Conservation (phyloP, 2,797 vertebrate species). For the Carduelis carduelis region DNA sequence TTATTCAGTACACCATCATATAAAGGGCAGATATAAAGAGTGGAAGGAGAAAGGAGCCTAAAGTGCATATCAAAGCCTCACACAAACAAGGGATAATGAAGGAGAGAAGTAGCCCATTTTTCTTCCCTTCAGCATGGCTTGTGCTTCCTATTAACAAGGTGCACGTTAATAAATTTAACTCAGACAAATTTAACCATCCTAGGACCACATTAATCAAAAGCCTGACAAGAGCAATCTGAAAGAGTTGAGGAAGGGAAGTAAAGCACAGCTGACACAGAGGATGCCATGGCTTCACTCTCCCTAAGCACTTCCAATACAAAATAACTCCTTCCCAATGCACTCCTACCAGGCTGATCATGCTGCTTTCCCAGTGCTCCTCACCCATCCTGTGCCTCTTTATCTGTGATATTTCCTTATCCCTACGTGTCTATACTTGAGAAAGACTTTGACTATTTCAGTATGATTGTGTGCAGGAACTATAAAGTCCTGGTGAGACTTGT, state of each 20-base stretch:
- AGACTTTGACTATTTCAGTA: background rate
- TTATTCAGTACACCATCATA: background rate
- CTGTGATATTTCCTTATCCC: background rate
- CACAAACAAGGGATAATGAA: slow-evolving; percentile 6
- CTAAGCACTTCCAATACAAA: background rate
- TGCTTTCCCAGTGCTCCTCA: background rate
- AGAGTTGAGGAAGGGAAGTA: background rate
- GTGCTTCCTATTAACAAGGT: slow-evolving; percentile 1
- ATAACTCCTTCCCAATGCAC: background rate
- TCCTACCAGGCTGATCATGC: background rate
- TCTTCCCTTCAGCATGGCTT: slow-evolving; percentile 22
- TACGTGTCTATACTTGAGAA: background rate
- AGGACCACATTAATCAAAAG: slow-evolving; percentile 21
- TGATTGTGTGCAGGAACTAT: accelerated
- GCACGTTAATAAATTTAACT: slow-evolving; percentile 8
- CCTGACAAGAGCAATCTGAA: slow-evolving; percentile 12
- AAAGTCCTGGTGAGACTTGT: background rate
- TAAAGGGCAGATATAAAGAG: background rate
- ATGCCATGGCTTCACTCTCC: background rate
- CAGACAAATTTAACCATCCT: slow-evolving; percentile 8
- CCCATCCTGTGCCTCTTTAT: background rate
- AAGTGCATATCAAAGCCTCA: background rate
- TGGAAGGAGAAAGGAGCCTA: background rate
- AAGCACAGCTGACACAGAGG: background rate
- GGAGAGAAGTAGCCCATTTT: slow-evolving; percentile 12